Evolutionary conservation across 2,113 vertebrate species (phyloP).

Genomic region (Mirza zaza): DNA sequence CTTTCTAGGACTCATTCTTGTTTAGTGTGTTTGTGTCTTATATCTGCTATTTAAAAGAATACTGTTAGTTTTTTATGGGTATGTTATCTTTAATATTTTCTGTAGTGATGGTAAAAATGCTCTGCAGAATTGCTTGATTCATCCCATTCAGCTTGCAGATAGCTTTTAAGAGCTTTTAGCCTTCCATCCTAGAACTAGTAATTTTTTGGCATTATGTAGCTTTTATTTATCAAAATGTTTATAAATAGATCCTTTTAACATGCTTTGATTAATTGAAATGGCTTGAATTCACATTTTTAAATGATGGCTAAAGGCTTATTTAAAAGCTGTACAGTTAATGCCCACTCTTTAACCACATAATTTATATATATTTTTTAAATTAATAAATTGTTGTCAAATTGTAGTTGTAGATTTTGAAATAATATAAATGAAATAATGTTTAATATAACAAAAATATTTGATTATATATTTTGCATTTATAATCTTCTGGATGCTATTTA

Average conservation of each 20-base stretch:
- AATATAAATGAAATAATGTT: conserved; percentile 45
- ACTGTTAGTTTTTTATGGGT: conserved; percentile 31
- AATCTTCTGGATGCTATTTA: neutral
- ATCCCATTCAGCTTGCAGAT: conserved; percentile 43
- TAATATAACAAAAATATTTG: conserved; percentile 29
- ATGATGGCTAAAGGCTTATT: conserved; percentile 54
- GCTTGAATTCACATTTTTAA: conserved; percentile 58
- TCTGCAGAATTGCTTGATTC: neutral
- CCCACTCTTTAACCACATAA: neutral
- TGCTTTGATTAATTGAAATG: conserved; percentile 67
- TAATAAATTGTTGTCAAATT: conserved; percentile 48
- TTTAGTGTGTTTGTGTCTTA: neutral
- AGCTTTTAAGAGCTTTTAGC: conserved; percentile 55
- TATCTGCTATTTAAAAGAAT: conserved; percentile 26
- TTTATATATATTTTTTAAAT: conserved; percentile 50
- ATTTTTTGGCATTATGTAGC: conserved; percentile 14
- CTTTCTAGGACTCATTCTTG: neutral
- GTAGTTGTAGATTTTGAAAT: conserved; percentile 39
- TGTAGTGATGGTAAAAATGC: conserved; percentile 37
- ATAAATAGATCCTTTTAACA: conserved; percentile 59
- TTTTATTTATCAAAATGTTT: conserved; percentile 62
- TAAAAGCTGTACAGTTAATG: conserved; percentile 45
- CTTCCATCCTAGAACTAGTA: conserved; percentile 39
- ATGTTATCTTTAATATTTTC: conserved; percentile 47
- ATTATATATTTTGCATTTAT: conserved; percentile 44